phyloP scores from a whole-genome alignment of 1,140 invertebrate species.

The Pissodes strobi region DNA sequence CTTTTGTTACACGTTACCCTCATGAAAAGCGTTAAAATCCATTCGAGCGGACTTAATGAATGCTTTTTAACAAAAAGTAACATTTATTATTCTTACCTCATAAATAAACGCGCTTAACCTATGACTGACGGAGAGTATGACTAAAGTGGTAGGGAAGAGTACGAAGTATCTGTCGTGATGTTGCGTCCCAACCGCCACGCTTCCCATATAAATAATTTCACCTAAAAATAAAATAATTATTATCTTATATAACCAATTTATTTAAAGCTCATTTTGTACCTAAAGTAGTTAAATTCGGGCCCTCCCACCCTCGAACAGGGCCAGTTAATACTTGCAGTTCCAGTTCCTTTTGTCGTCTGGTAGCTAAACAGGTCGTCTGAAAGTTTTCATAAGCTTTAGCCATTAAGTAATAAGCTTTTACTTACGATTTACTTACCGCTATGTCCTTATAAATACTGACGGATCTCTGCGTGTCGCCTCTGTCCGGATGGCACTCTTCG shows the following conservation, averaged over 20 bases:
- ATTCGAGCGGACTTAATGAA: too few species aligned
- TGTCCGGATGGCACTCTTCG: slow-evolving; percentile 91
- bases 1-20: too few species aligned
- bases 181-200: slow-evolving; percentile 78
- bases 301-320: slow-evolving; percentile 92
- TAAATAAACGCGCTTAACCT: slow-evolving; percentile 94
- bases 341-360: slow-evolving; percentile 92
- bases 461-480: slow-evolving; percentile 94
- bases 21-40: too few species aligned
- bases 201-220: slow-evolving; percentile 83
- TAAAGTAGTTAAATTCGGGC: slow-evolving; percentile 76
- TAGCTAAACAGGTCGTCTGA: slow-evolving; percentile 80
- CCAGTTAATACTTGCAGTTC: slow-evolving; percentile 93
- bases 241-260: not conserved
- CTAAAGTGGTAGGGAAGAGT: slow-evolving; percentile 82
- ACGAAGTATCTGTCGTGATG: slow-evolving; percentile 91
- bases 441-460: slow-evolving; percentile 94
- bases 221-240: slow-evolving; percentile 60
- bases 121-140: slow-evolving; percentile 89
- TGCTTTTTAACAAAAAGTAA: not conserved
- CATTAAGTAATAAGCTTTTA: not conserved
- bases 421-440: slow-evolving; percentile 69
- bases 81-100: slow-evolving; percentile 68
- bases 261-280: slow-evolving; percentile 4
- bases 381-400: too few species aligned